phyloP scores from a whole-genome alignment of 2,113 vertebrate species.

The Poicephalus gulielmi region DNA sequence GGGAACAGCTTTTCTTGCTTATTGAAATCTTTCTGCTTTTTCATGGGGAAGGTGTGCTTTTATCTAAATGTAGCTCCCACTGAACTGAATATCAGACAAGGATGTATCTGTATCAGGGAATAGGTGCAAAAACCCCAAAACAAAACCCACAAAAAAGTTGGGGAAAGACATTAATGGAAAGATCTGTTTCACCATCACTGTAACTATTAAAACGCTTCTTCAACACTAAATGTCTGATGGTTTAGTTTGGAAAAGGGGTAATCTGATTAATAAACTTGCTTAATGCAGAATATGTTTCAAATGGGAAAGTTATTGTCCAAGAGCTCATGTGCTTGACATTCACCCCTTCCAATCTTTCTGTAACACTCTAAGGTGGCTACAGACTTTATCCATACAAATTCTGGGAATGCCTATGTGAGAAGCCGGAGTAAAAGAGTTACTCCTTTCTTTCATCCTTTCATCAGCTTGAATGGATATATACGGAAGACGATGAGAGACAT shows the following conservation, averaged over 20 bases:
- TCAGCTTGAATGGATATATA: background rate
- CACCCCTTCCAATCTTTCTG: background rate
- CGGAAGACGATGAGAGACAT: background rate
- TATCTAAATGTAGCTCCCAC: background rate
- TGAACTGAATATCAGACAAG: background rate
- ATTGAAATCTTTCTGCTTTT: background rate
- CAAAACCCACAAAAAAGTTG: background rate
- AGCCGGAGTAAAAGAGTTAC: background rate
- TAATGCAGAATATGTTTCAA: background rate
- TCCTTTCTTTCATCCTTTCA: background rate
- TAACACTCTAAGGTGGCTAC: background rate
- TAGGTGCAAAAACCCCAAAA: background rate
- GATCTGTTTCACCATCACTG: background rate
- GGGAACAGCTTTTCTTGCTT: background rate
- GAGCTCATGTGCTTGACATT: background rate
- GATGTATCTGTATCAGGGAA: background rate
- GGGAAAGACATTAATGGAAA: background rate
- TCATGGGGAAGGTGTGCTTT: background rate
- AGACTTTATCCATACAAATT: background rate
- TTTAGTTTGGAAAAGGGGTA: background rate
- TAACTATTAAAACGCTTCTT: background rate
- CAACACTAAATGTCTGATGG: fast-evolving
- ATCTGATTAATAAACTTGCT: background rate
- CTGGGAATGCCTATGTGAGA: background rate
- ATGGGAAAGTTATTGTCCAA: background rate